These are phyloP conservation scores for Argyresthia albistria DNA, from an alignment of 2,888 invertebrate genomes.

Conservation along the genomic window DNA sequence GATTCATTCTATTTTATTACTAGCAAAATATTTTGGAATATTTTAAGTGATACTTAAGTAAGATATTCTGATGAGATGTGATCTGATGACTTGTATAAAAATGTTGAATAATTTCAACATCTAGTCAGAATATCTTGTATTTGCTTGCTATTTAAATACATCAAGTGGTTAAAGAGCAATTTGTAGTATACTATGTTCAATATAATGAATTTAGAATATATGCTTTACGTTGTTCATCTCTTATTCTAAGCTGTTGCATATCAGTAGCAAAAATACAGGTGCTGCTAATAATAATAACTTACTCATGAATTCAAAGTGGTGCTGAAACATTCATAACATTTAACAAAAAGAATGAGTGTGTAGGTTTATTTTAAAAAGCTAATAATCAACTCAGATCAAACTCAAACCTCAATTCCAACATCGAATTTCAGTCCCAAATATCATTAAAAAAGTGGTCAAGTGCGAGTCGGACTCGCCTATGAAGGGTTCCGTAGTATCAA, in stretches of 20 bases:
- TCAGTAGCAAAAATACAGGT: background rate
- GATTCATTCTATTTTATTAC: slow-evolving; percentile 35
- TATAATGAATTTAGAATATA: slow-evolving; percentile 64
- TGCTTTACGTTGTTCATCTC: slow-evolving; percentile 44
- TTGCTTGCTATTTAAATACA: background rate
- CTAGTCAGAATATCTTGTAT: background rate
- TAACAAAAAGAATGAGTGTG: background rate
- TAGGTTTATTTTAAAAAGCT: background rate
- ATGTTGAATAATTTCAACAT: background rate
- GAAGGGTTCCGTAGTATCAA: no score
- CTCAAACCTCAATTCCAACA: background rate
- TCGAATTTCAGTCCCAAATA: slow-evolving; percentile 13
- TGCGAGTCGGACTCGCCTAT: no score
- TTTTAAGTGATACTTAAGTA: no score
- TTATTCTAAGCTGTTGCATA: slow-evolving; percentile 4
- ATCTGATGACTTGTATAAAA: no score
- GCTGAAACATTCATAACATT: background rate
- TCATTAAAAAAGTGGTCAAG: no score
- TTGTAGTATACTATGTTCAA: slow-evolving; percentile 15
- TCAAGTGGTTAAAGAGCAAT: background rate
- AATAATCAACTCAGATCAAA: background rate
- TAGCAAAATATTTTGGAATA: slow-evolving; percentile 23
- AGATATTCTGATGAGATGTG: slow-evolving; percentile 7
- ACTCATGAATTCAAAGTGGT: background rate
- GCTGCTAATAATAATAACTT: background rate